Conservation (phyloP, 2,113 vertebrate genomes). For the Gobiocypris rarus region DNA sequence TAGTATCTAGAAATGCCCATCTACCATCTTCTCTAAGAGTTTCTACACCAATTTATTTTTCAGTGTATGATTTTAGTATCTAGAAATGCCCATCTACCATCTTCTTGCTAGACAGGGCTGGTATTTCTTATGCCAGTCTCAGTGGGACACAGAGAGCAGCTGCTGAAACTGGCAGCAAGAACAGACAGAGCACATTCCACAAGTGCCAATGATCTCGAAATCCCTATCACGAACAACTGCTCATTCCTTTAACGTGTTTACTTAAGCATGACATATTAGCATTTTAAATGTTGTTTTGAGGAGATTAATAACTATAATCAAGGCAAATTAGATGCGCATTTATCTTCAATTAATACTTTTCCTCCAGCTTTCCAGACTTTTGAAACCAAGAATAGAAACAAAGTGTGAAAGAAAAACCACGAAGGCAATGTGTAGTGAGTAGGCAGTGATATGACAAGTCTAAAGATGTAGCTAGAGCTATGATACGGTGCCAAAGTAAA, state of each 20-base stretch:
- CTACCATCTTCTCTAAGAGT: not conserved
- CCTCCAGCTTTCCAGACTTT: not conserved
- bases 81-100: not conserved
- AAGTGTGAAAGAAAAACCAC: not conserved
- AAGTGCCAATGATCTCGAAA: conserved; percentile 29
- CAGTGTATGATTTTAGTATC: not conserved
- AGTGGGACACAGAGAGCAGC: conserved; percentile 58
- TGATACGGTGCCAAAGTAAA: not conserved
- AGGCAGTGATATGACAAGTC: not conserved
- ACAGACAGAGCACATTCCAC: conserved; percentile 60
- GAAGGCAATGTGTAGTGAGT: not conserved
- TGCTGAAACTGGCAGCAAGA: conserved; percentile 58
- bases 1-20: not conserved
- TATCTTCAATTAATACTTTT: not conserved
- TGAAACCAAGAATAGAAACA: not conserved
- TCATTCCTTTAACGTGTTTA: conserved; percentile 24
- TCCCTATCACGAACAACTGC: conserved; percentile 27
- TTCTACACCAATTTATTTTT: too few species aligned
- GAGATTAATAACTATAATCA: not conserved
- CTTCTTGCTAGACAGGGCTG: conserved; percentile 11
- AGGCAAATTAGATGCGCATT: not conserved
- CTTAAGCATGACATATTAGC: not conserved
- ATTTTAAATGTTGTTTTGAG: not conserved
- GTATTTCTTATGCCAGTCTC: conserved; percentile 26
- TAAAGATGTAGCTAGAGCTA: not conserved